phyloP scores from a whole-genome alignment of 2,797 vertebrate genomes.

The Argentina silus region DNA sequence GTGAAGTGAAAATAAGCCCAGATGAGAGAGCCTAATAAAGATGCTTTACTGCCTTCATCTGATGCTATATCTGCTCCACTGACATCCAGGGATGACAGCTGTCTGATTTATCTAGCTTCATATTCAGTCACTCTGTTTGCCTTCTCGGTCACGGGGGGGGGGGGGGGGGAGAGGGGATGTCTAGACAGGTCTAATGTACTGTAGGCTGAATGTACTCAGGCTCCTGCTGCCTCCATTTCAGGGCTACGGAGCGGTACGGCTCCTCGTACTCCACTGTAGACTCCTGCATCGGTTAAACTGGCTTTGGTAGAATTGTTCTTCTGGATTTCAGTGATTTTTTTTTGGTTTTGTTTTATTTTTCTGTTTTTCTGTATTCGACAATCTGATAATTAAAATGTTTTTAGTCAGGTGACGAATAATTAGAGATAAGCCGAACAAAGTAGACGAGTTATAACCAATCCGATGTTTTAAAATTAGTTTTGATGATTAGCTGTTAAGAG shows the following conservation, averaged over 20 bases:
- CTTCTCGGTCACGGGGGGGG: constrained; percentile 39
- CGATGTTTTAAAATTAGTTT: no score
- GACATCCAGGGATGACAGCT: constrained; percentile 9
- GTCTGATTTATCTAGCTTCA: constrained; percentile 33
- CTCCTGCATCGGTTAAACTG: no score
- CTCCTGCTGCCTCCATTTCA: background rate
- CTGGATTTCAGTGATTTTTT: no score
- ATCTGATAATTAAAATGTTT: no score
- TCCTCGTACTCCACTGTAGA: constrained; percentile 1
- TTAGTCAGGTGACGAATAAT: no score
- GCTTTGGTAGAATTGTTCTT: no score
- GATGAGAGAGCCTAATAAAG: constrained; percentile 34
- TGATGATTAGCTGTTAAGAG: no score
- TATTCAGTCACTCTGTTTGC: constrained; percentile 37
- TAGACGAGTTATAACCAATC: no score
- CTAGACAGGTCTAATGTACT: background rate
- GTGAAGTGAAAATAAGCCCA: constrained; percentile 25
- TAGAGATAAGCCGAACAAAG: no score
- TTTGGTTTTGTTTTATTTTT: background rate
- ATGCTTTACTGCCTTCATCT: constrained; percentile 35
- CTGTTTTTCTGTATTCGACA: no score
- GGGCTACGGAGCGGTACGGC: background rate
- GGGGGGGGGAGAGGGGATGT: constrained; percentile 19
- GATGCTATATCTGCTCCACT: constrained; percentile 29
- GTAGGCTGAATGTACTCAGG: background rate